Percentiles rank a stretch among this genome's conserved stretches.
These are phyloP conservation scores for Botia kubotai DNA, from an alignment of 2,797 vertebrate genomes.

Conservation along the genomic window DNA sequence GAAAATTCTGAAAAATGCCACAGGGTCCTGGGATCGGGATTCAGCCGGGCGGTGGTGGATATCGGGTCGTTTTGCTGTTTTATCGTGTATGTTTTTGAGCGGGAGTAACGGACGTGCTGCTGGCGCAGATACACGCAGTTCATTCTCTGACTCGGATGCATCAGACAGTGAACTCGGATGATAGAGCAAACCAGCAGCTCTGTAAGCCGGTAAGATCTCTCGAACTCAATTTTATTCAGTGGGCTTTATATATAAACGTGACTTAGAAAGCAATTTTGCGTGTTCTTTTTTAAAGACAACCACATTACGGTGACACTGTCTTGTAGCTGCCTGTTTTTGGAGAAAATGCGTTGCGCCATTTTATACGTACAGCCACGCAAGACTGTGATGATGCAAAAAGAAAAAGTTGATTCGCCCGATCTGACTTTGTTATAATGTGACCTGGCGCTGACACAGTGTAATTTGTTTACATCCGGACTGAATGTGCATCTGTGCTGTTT, in stretches of 20 bases:
- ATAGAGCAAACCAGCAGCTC: not conserved
- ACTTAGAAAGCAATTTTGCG: not conserved
- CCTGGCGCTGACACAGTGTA: not conserved
- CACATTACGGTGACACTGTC: conserved; percentile 1
- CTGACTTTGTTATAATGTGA: not conserved
- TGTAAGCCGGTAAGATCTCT: conserved; percentile 37
- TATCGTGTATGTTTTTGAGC: conserved; percentile 61
- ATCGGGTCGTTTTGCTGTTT: conserved; percentile 33
- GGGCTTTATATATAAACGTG: not conserved
- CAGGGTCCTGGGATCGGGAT: not conserved
- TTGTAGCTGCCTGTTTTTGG: conserved; percentile 1
- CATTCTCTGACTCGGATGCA: not conserved
- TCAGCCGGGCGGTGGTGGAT: not conserved
- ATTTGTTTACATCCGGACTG: not conserved
- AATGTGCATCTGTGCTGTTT: not conserved
- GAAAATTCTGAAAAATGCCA: conserved; percentile 52
- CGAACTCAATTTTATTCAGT: not conserved
- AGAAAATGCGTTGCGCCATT: conserved; percentile 47
- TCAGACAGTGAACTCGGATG: conserved; percentile 15
- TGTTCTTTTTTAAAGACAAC: not conserved
- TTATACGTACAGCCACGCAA: conserved; percentile 33
- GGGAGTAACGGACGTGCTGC: conserved; percentile 58
- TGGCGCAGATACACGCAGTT: conserved; percentile 51
- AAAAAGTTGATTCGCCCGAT: conserved; percentile 7
- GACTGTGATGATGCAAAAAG: not conserved